Conservation (phyloP, 2,888 invertebrate species). For the Pteria penguin region DNA sequence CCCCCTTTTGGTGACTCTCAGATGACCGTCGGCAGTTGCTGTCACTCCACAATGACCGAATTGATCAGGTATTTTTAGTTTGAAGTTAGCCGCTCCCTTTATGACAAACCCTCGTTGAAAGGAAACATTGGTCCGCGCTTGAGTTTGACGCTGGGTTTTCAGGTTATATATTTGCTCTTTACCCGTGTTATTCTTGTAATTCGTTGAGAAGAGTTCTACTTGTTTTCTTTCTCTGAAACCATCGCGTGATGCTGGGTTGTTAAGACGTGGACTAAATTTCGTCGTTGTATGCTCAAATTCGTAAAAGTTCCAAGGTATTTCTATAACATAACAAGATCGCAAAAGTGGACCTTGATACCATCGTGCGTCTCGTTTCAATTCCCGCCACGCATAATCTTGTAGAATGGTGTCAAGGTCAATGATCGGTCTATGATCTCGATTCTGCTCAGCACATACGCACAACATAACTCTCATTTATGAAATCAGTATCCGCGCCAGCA, state of each 20-base stretch:
- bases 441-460: constrained; percentile 54
- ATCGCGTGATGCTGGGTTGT: constrained; percentile 39
- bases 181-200: constrained; percentile 65
- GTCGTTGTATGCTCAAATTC: constrained; percentile 65
- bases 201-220: constrained; percentile 64
- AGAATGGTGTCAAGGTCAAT: constrained; percentile 63
- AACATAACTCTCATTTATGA: constrained; percentile 50
- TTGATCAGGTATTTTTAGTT: constrained; percentile 60
- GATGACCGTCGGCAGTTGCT: constrained; percentile 62
- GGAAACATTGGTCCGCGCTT: constrained; percentile 61
- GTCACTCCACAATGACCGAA: constrained; percentile 67
- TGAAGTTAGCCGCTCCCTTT: constrained; percentile 62
- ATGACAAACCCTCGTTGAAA: constrained; percentile 63
- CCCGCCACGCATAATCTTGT: constrained; percentile 66
- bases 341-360: constrained; percentile 61
- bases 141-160: constrained; percentile 64
- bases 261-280: constrained; percentile 51
- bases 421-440: constrained; percentile 58
- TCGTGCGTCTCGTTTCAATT: constrained; percentile 61
- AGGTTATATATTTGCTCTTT: constrained; percentile 68
- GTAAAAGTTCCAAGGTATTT: constrained; percentile 68
- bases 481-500: no score
- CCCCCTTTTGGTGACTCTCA: constrained; percentile 59
- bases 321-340: constrained; percentile 57
- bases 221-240: constrained; percentile 60